phyloP scores from a whole-genome alignment of 2,888 invertebrate species.

The Graphium colonna region DNA sequence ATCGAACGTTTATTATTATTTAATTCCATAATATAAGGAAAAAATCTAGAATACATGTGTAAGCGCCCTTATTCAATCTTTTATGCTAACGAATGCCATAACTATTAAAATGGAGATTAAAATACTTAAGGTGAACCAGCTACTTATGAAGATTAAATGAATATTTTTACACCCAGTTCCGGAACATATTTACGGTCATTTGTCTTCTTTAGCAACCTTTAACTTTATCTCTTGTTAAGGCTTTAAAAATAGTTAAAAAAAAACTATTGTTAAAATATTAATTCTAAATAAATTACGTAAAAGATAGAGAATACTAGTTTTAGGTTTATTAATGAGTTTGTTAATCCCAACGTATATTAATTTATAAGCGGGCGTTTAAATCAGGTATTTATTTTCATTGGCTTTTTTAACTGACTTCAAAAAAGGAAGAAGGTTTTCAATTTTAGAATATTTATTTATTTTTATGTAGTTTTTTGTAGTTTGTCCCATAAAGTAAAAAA shows the following conservation, averaged over 20 bases:
- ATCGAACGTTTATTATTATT: too few relatives aligned
- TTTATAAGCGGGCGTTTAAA: too few relatives aligned
- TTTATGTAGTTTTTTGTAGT: too few relatives aligned
- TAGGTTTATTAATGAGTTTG: too few relatives aligned
- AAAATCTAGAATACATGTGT: neutral
- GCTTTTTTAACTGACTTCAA: too few relatives aligned
- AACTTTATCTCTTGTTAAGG: neutral
- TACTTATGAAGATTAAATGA: slow-evolving; percentile 1
- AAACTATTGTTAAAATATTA: neutral
- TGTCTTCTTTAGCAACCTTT: neutral
- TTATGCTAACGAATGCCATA: slow-evolving; percentile 4
- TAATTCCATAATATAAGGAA: neutral
- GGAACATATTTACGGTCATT: slow-evolving; percentile 3
- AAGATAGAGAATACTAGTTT: too few relatives aligned
- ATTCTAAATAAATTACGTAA: neutral
- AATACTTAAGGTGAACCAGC: slow-evolving; percentile 3
- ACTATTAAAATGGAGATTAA: slow-evolving; percentile 16
- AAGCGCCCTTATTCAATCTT: slow-evolving; percentile 1
- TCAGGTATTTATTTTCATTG: too few relatives aligned
- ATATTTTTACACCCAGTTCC: slow-evolving; percentile 3
- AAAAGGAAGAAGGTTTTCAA: too few relatives aligned
- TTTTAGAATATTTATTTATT: too few relatives aligned
- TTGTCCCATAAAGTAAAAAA: too few relatives aligned
- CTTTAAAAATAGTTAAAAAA: too few relatives aligned
- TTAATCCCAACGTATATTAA: too few relatives aligned